These are phyloP conservation scores for Metopolophium dirhodum DNA, from an alignment of 1,140 invertebrate genomes.

Conservation along the genomic window DNA sequence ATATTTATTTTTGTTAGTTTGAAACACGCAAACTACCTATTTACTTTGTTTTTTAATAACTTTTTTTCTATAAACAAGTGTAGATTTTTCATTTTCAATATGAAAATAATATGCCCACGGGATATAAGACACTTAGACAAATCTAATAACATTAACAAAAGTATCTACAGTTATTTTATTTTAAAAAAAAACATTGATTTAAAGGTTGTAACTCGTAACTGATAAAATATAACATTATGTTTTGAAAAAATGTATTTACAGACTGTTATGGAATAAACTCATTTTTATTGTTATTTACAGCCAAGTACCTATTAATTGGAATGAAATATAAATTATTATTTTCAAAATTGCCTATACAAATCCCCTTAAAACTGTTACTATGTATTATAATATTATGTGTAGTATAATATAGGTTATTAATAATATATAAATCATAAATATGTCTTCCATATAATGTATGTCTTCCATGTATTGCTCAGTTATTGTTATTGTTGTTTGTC, in stretches of 20 bases:
- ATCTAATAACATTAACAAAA: not conserved
- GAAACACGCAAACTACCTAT: too few species aligned
- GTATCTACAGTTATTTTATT: not conserved
- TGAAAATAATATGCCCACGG: not conserved
- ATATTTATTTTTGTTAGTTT: not conserved
- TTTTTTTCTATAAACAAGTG: not conserved
- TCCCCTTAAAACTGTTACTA: not conserved
- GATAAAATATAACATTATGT: not conserved
- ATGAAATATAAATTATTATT: not conserved
- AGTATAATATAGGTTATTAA: not conserved
- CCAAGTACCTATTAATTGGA: not conserved
- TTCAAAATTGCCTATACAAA: not conserved
- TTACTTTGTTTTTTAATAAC: not conserved
- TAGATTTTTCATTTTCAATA: not conserved
- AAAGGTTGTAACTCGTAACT: not conserved
- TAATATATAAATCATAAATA: not conserved
- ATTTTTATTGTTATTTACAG: not conserved
- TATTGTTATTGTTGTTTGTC: not conserved
- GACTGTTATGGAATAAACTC: not conserved
- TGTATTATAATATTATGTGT: not conserved
- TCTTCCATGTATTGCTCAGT: not conserved
- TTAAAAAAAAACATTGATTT: not conserved
- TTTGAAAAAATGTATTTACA: not conserved
- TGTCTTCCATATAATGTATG: not conserved
- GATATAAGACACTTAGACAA: not conserved